These are phyloP conservation scores for Deroptyus accipitrinus DNA, from an alignment of 2,113 vertebrate species.

Conservation along the genomic window DNA sequence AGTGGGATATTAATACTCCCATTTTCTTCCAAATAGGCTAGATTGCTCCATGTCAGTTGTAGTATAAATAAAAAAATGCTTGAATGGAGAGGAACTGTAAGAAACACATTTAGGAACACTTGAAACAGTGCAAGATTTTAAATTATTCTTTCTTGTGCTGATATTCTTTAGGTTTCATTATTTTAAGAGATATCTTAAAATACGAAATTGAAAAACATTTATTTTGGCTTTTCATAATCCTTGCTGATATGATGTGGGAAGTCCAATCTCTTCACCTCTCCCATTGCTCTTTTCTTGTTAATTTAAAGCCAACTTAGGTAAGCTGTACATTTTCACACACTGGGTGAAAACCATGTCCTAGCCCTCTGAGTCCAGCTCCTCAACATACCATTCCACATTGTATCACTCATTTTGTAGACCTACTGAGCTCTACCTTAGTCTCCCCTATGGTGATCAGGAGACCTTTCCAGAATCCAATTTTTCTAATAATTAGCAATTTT, in stretches of 20 bases:
- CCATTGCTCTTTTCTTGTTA: background rate
- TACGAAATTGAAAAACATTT: background rate
- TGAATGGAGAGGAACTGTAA: background rate
- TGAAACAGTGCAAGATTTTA: background rate
- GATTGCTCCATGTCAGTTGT: background rate
- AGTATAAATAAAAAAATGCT: background rate
- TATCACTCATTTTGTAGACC: background rate
- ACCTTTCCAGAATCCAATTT: background rate
- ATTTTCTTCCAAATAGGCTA: background rate
- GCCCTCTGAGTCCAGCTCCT: background rate
- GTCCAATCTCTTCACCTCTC: background rate
- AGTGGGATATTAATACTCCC: background rate
- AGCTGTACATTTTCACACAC: background rate
- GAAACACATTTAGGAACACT: background rate
- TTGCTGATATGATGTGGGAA: background rate
- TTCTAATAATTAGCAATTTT: background rate
- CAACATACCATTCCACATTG: background rate
- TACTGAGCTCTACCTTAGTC: background rate
- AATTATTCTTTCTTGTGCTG: background rate
- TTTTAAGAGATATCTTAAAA: background rate
- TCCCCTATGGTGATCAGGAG: background rate
- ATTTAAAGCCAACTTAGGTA: background rate
- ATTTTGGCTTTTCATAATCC: background rate
- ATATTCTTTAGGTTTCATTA: background rate
- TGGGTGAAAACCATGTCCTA: background rate